A percentile compares a stretch with the other conserved stretches of the same genome.
Conservation (phyloP, 1,140 invertebrate species). For the Zaprionus lachaisei region DNA sequence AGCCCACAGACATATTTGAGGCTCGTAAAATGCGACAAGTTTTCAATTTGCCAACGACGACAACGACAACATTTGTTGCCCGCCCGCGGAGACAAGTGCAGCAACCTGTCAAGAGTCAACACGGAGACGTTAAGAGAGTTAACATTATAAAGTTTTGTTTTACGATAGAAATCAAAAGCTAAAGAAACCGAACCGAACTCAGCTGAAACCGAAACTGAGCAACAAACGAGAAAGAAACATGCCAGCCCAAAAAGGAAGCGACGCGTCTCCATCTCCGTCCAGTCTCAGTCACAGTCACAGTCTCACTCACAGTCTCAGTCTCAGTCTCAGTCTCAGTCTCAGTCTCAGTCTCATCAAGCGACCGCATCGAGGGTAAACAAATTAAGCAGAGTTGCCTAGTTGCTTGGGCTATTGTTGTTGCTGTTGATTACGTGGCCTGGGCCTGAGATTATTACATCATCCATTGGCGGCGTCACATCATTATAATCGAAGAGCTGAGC, state of each 20-base stretch:
- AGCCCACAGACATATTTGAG: slow-evolving; percentile 7
- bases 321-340: neutral
- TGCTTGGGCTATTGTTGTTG: slow-evolving; percentile 19
- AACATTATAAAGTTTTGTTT: slow-evolving; percentile 9
- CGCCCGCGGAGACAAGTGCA: slow-evolving; percentile 4
- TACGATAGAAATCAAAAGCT: slow-evolving; percentile 4
- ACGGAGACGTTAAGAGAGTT: neutral
- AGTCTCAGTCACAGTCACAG: too few species aligned
- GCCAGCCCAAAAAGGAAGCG: slow-evolving; percentile 3
- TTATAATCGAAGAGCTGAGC: slow-evolving; percentile 76
- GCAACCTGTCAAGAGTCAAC: slow-evolving; percentile 6
- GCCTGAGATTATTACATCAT: slow-evolving; percentile 65
- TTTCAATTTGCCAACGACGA: neutral
- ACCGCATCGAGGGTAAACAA: slow-evolving; percentile 46
- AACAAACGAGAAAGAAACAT: neutral
- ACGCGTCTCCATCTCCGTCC: slow-evolving; percentile 1
- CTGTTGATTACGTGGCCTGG: slow-evolving; percentile 58
- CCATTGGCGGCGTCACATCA: slow-evolving; percentile 59
- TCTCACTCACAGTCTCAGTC: neutral
- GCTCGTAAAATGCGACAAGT: slow-evolving; percentile 1
- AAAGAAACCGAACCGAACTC: slow-evolving; percentile 21
- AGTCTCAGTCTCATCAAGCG: slow-evolving; percentile 18
- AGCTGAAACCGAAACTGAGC: neutral
- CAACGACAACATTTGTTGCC: slow-evolving; percentile 3
- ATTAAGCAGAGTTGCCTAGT: slow-evolving; percentile 49